Evolutionary conservation across 2,797 vertebrate species (phyloP).

Genomic region (Chanos chanos): DNA sequence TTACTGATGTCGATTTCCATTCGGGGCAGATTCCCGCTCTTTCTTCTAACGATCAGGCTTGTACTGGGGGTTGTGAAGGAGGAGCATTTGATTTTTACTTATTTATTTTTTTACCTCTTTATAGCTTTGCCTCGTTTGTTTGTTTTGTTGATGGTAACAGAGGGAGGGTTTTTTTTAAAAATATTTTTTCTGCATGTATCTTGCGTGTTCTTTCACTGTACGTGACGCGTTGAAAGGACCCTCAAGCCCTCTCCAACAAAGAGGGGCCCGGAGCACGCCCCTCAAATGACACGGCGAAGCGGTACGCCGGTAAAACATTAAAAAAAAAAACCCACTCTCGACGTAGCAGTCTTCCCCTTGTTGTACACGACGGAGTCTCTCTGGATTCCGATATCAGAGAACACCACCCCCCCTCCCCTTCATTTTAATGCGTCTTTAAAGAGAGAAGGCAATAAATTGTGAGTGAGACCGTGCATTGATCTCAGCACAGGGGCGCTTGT

Average conservation of each 20-base stretch:
- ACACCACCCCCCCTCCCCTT: constrained; percentile 15
- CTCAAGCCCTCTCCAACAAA: too few relatives aligned
- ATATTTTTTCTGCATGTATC: too few relatives aligned
- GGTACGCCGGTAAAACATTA: neutral
- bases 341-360: constrained; percentile 18
- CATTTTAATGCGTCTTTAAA: constrained; percentile 39
- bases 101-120: too few relatives aligned
- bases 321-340: constrained; percentile 1
- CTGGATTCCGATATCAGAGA: constrained; percentile 6
- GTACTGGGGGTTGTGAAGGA: neutral
- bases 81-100: neutral
- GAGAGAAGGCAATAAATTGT: constrained; percentile 38
- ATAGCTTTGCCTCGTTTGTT: too few relatives aligned
- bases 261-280: too few relatives aligned
- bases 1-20: constrained; percentile 21
- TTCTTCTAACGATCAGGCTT: constrained; percentile 28
- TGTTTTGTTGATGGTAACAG: too few relatives aligned
- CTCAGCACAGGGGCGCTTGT: constrained; percentile 37
- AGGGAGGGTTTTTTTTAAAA: too few relatives aligned
- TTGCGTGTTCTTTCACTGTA: too few relatives aligned
- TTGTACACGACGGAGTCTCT: constrained; percentile 18
- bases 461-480: constrained; percentile 46
- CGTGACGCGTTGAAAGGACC: too few relatives aligned
- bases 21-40: constrained; percentile 5
- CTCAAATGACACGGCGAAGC: too few relatives aligned